Conservation (phyloP, 2,113 vertebrate species). For the Clarias macrocephalus region DNA sequence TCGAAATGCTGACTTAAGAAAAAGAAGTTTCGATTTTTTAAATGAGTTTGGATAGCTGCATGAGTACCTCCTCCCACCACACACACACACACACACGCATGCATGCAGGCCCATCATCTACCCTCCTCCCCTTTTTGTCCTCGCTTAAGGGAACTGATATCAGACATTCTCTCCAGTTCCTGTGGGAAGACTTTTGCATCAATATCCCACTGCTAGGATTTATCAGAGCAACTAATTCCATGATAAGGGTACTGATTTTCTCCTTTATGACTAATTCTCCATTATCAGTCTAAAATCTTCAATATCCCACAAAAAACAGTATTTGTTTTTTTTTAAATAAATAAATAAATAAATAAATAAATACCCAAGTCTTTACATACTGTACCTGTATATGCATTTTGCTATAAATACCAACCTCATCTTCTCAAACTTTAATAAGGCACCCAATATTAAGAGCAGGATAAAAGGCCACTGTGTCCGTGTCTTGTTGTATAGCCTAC, state of each 20-base stretch:
- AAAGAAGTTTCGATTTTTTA: conserved; percentile 74
- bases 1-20: conserved; percentile 82
- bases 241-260: neutral
- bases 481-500: neutral
- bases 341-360: neutral
- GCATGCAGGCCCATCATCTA: neutral
- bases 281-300: neutral
- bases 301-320: neutral
- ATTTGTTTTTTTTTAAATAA: neutral
- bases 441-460: neutral
- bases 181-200: conserved; percentile 3
- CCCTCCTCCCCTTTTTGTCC: neutral
- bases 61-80: conserved; percentile 43
- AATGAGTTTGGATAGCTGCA: conserved; percentile 74
- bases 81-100: conserved; percentile 62
- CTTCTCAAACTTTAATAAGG: neutral
- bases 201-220: neutral
- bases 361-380: neutral
- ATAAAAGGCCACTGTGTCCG: neutral
- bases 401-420: neutral
- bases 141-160: conserved; percentile 15
- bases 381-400: neutral
- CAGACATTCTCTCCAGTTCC: conserved; percentile 14
- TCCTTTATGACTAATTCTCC: neutral
- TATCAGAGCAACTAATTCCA: neutral